Conservation (phyloP, 2,113 vertebrate genomes). For the Leptocoma aspasia region DNA sequence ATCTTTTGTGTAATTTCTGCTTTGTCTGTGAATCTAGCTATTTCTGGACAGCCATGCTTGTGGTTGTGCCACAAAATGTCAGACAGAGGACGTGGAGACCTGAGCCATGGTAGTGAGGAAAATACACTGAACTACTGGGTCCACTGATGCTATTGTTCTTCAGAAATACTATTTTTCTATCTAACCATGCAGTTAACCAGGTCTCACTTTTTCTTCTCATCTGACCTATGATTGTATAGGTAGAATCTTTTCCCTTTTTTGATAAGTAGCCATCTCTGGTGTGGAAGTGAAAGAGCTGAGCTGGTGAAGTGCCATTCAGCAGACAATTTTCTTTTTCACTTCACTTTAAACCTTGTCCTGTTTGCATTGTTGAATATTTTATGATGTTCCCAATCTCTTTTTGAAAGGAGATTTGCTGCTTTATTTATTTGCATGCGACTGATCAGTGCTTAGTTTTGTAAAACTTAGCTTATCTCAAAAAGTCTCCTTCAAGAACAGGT, state of each 20-base stretch:
- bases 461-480: not conserved
- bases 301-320: not conserved
- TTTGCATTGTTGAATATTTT: constrained; percentile 22
- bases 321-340: not conserved
- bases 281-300: not conserved
- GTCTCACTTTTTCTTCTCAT: not conserved
- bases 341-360: not conserved
- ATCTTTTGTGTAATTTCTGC: constrained; percentile 11
- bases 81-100: not conserved
- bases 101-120: not conserved
- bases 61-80: not conserved
- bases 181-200: not conserved
- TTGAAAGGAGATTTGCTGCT: not conserved
- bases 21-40: not conserved
- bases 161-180: not conserved
- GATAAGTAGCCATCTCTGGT: not conserved
- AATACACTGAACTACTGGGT: not conserved
- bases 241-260: not conserved
- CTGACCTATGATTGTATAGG: not conserved
- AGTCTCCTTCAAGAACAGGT: not conserved
- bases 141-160: not conserved
- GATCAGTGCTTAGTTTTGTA: not conserved
- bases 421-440: not conserved
- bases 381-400: not conserved
- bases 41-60: not conserved